phyloP scores from a whole-genome alignment of 2,113 vertebrate species.

The Crypturellus undulatus region DNA sequence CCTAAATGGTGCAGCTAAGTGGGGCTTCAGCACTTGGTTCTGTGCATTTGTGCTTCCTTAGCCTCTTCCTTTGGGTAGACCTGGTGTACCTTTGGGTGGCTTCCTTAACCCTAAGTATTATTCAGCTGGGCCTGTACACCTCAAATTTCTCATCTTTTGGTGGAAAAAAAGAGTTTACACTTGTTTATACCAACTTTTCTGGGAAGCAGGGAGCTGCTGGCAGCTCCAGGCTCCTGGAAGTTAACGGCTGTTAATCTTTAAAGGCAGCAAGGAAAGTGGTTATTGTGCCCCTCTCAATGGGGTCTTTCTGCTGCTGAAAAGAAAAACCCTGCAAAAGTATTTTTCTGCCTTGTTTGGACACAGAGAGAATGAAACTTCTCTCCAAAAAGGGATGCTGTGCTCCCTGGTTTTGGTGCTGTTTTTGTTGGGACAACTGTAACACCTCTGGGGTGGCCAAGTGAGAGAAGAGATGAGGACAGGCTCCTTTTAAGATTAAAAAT shows the following conservation, averaged over 20 bases:
- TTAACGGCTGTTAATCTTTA: conserved; percentile 72
- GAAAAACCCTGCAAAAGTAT: neutral
- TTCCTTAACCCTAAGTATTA: neutral
- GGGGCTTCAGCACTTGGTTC: neutral
- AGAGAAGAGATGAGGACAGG: neutral
- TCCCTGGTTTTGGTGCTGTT: neutral
- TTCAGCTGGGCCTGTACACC: neutral
- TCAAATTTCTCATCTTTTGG: no score
- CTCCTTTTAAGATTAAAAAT: neutral
- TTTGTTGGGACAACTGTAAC: fast-evolving
- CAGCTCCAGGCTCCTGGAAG: conserved; percentile 48
- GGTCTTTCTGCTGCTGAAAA: conserved; percentile 51
- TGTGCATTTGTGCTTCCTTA: neutral
- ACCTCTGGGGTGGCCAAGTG: neutral
- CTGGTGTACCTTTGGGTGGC: neutral
- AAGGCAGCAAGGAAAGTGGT: conserved; percentile 52
- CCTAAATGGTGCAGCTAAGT: neutral
- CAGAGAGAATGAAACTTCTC: neutral
- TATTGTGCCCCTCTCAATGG: conserved; percentile 50
- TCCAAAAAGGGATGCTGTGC: neutral
- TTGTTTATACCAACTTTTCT: neutral
- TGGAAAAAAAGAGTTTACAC: no score
- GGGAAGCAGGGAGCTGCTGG: conserved; percentile 50
- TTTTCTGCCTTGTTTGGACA: conserved; percentile 51
- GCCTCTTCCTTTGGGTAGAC: neutral